Base-by-base conservation (phyloP, 2,113 vertebrate genomes). In the Cephalopterus ornatus region DNA sequence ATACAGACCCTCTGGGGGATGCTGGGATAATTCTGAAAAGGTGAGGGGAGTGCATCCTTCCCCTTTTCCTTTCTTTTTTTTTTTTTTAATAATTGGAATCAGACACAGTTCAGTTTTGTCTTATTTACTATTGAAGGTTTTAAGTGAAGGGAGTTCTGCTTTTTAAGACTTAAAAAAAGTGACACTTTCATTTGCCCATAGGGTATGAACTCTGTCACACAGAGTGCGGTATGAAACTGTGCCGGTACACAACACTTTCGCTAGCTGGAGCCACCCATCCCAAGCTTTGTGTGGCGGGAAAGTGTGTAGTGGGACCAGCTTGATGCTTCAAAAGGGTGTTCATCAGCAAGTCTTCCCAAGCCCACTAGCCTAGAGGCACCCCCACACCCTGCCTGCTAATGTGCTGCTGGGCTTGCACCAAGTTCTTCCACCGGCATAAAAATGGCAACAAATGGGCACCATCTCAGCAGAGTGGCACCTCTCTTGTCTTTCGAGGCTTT, bases 181-280 rank as follows among this genome's bases (percentile, higher is more conserved):
- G 5, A 2, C 0, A 6, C 3, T 44, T 59, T 6, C 8, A 19
- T 75, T 63, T 50, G 37, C 15, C 7, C 16, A 3, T 26, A 39
- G 47, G 4, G 3, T 18, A 11, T 35, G 53, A 73, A 15, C 39
- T 80, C 28, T 47, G 16, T 50, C 44, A 26, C 41, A n/a, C 11
- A 22, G 58, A 24, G 16, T 8, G 12, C 1, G 1, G 33, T 27
- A 28, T 24, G 59, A 41, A 72, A 20, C 33, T 5, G 14, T 18
- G 21, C 7, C 27, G 49, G 10, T 17, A 23, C 7, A 8, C 47
- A 75, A 12, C 10, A 6, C 7, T 65, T 53, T 3, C 65, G 8
- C 39, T 72, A 59, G 11, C 47, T 49, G 66, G 14, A 74, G 28
- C 37, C 39, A 26, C 62, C 22, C 3, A 0, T 77, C 16, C 46